These are phyloP conservation scores for Conus betulinus DNA, from an alignment of 1,140 invertebrate species.

Conservation along the genomic window DNA sequence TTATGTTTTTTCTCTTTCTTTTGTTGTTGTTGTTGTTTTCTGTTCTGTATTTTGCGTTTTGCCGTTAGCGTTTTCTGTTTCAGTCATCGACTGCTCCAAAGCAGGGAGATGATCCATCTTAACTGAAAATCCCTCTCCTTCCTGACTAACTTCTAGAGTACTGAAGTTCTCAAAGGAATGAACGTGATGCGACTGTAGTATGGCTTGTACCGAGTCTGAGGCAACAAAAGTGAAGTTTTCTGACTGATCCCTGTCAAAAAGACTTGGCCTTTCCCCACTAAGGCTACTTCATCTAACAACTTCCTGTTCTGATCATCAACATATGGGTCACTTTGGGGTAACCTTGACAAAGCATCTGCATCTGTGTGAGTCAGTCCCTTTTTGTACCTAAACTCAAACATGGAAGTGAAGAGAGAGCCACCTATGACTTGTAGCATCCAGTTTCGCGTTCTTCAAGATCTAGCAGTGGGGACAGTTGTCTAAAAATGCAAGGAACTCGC, in stretches of 20 bases:
- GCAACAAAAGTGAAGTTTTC: no score
- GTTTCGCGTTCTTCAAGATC: conserved; percentile 39
- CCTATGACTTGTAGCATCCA: conserved; percentile 50
- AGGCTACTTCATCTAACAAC: not conserved
- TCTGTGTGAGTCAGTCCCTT: conserved; percentile 36
- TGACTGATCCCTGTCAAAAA: not conserved
- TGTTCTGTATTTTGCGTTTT: no score
- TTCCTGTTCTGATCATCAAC: not conserved
- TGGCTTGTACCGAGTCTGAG: no score
- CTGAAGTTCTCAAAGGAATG: no score
- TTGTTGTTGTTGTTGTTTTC: no score
- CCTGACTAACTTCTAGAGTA: no score
- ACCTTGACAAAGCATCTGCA: conserved; percentile 43
- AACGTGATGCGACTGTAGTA: no score
- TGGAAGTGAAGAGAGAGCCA: conserved; percentile 45
- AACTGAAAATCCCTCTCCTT: no score
- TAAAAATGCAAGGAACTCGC: conserved; percentile 7
- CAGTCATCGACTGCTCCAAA: no score
- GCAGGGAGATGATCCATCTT: no score
- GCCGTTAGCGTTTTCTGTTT: no score
- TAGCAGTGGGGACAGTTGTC: conserved; percentile 50
- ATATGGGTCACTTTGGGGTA: conserved; percentile 19
- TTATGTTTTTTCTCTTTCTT: no score
- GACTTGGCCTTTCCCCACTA: not conserved
- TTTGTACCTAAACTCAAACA: conserved; percentile 41